phyloP scores from a whole-genome alignment of 2,113 vertebrate species.

The Cettia cetti region DNA sequence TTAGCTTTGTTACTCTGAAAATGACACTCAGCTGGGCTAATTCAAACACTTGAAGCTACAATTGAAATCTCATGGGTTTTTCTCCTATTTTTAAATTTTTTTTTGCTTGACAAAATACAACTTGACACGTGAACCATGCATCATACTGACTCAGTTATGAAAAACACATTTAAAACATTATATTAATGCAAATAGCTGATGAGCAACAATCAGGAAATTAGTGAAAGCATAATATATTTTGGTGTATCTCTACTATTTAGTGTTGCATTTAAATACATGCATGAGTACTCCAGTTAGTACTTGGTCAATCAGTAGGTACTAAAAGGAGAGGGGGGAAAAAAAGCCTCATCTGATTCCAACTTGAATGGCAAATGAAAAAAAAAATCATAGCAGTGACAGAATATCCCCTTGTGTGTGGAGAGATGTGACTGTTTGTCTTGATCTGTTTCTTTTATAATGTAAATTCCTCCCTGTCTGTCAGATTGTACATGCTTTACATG shows the following conservation, averaged over 20 bases:
- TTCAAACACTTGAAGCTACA: neutral
- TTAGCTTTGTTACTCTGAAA: neutral
- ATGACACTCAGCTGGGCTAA: neutral
- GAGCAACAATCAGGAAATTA: neutral
- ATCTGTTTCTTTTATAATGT: neutral
- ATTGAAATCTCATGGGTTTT: neutral
- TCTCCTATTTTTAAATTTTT: neutral
- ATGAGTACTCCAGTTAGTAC: neutral
- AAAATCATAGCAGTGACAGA: neutral
- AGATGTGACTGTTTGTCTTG: neutral
- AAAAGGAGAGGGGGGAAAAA: neutral
- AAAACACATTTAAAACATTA: neutral
- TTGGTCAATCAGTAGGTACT: neutral
- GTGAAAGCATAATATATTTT: neutral
- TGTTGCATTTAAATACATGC: neutral
- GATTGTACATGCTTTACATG: neutral
- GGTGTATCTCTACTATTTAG: neutral
- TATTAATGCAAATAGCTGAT: neutral
- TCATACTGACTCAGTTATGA: neutral
- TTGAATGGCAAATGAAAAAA: neutral
- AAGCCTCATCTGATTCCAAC: neutral
- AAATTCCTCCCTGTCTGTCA: neutral
- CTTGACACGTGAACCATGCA: neutral
- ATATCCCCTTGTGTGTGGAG: neutral
- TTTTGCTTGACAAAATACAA: neutral